Evolutionary conservation across 2,113 vertebrate genomes (phyloP).

Genomic region (Toxotes jaculatrix): DNA sequence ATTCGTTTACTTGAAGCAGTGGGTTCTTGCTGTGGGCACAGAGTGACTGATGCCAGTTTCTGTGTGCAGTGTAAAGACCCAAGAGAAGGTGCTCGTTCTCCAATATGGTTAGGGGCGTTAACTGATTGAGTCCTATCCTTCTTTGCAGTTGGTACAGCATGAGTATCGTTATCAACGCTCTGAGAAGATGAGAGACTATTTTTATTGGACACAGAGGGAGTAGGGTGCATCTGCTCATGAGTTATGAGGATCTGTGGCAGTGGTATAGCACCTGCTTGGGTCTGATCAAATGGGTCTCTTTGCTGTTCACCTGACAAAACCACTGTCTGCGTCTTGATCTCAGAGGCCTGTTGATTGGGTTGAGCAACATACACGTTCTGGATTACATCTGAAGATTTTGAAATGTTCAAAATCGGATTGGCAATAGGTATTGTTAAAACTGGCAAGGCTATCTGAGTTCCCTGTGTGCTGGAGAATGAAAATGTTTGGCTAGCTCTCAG

Average conservation of each 20-base stretch:
- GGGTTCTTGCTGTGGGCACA: conserved; percentile 93
- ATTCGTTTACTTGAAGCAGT: conserved; percentile 96
- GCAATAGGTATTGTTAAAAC: conserved; percentile 83
- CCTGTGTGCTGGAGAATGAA: conserved; percentile 79
- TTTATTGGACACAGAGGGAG: conserved; percentile 80
- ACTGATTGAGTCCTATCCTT: conserved; percentile 74
- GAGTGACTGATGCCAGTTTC: conserved; percentile 88
- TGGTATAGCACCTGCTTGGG: conserved; percentile 81
- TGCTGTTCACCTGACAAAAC: conserved; percentile 84
- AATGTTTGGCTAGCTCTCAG: conserved; percentile 85
- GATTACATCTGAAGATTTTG: conserved; percentile 80
- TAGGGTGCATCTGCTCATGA: conserved; percentile 88
- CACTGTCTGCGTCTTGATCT: conserved; percentile 80
- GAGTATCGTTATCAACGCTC: conserved; percentile 77
- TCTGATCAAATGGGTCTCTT: conserved; percentile 83
- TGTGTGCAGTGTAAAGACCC: conserved; percentile 84
- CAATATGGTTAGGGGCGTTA: conserved; percentile 59
- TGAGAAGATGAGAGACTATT: conserved; percentile 71
- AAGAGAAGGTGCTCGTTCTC: conserved; percentile 75
- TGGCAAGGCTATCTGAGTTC: conserved; percentile 80
- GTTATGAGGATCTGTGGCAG: conserved; percentile 96
- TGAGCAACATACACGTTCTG: conserved; percentile 82
- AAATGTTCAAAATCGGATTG: conserved; percentile 72
- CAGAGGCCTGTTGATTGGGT: conserved; percentile 74
- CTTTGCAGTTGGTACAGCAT: conserved; percentile 79